These are phyloP conservation scores for Zaprionus bogoriensis DNA, from an alignment of 2,888 invertebrate genomes.

Conservation along the genomic window DNA sequence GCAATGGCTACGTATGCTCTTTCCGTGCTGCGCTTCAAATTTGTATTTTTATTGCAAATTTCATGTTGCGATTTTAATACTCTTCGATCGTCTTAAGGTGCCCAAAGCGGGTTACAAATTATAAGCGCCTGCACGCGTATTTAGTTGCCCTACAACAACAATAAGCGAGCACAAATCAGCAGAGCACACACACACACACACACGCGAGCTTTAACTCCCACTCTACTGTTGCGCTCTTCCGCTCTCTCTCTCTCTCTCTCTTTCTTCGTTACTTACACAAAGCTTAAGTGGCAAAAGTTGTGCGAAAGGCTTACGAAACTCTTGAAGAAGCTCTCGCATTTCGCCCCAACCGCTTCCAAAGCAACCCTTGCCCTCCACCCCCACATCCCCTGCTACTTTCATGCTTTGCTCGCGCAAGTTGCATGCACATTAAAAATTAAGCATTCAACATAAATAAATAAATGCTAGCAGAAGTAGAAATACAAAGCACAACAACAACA, in stretches of 20 bases:
- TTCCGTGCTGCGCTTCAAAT: neutral
- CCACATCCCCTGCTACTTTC: constrained; percentile 2
- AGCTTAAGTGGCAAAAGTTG: constrained; percentile 77
- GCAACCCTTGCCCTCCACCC: constrained; percentile 40
- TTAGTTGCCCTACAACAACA: constrained; percentile 23
- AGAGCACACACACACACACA: constrained; percentile 13
- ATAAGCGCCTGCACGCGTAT: constrained; percentile 52
- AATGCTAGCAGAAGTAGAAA: constrained; percentile 58
- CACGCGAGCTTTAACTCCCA: constrained; percentile 8
- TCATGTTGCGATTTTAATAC: constrained; percentile 10
- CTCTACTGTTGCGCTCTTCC: no score
- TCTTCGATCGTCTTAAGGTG: constrained; percentile 23
- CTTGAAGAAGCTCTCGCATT: constrained; percentile 32
- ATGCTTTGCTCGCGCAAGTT: constrained; percentile 51
- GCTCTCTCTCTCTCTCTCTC: constrained; percentile 4
- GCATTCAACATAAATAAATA: constrained; percentile 70
- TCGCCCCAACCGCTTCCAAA: constrained; percentile 1
- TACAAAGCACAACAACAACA: constrained; percentile 35
- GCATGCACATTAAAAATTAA: constrained; percentile 74
- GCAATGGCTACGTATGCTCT: no score
- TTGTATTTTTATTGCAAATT: neutral
- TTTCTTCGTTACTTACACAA: constrained; percentile 54
- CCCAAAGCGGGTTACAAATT: constrained; percentile 42
- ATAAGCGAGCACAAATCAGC: constrained; percentile 43
- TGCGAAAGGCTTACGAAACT: constrained; percentile 72